Conservation (phyloP, 2,113 vertebrate species). For the Brachyistius frenatus region DNA sequence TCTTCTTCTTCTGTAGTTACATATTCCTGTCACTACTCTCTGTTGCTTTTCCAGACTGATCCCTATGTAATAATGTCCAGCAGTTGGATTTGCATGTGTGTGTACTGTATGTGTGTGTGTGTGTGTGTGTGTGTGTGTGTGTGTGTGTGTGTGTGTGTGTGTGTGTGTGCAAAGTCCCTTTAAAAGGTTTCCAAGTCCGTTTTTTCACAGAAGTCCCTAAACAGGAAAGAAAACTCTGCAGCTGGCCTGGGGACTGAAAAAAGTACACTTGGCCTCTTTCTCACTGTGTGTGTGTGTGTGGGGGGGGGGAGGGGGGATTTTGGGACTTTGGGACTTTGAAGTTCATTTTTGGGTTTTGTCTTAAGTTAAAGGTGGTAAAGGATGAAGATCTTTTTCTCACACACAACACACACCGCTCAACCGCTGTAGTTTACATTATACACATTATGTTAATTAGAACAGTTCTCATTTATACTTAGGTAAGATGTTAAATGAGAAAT, state of each 20-base stretch:
- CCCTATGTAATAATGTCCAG: too few relatives aligned
- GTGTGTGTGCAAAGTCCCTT: conserved; percentile 46
- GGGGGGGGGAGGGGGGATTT: too few relatives aligned
- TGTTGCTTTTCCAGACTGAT: conserved; percentile 13
- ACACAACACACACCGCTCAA: not conserved
- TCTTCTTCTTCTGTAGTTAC: not conserved
- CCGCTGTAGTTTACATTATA: not conserved
- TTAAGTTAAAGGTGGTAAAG: conserved; percentile 3
- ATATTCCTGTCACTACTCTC: conserved; percentile 18
- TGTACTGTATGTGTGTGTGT: not conserved
- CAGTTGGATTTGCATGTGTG: not conserved
- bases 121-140: not conserved
- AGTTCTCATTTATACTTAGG: not conserved
- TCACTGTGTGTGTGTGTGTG: not conserved
- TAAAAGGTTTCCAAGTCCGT: conserved; percentile 55
- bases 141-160: not conserved
- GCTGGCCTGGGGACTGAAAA: conserved; percentile 23
- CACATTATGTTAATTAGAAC: conserved; percentile 1
- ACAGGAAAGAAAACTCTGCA: conserved; percentile 46
- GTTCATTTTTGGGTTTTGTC: conserved; percentile 27
- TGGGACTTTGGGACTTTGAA: conserved; percentile 46
- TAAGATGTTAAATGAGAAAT: too few relatives aligned
- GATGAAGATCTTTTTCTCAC: not conserved
- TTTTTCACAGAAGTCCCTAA: conserved; percentile 55
- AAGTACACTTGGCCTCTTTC: conserved; percentile 9